A percentile compares a stretch with the other conserved stretches of the same genome.
These are phyloP conservation scores for Gouania willdenowi DNA, from an alignment of 2,797 vertebrate genomes.

Conservation along the genomic window DNA sequence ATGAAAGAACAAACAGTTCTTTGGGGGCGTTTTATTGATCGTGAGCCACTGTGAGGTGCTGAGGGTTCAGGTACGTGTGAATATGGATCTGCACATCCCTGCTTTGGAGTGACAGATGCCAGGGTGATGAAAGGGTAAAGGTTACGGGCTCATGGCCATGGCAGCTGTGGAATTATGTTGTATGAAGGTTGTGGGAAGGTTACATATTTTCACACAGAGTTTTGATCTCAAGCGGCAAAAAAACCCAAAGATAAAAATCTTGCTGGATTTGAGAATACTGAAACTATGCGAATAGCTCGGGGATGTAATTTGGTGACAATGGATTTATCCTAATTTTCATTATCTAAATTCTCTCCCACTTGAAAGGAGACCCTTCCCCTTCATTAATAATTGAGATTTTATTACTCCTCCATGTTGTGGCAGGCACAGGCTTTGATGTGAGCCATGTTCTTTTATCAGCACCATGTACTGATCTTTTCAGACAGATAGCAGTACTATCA, in stretches of 20 bases:
- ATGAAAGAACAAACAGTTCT: conserved; percentile 52
- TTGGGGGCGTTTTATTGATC: conserved; percentile 48
- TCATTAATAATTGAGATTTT: conserved; percentile 74
- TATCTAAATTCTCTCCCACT: conserved; percentile 63
- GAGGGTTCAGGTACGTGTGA: conserved; percentile 44
- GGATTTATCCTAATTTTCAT: conserved; percentile 68
- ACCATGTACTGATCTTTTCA: conserved; percentile 65
- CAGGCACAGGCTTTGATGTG: conserved; percentile 67
- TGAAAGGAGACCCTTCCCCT: conserved; percentile 72
- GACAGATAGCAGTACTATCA: conserved; percentile 70
- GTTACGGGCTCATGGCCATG: conserved; percentile 38
- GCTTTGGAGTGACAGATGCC: conserved; percentile 48
- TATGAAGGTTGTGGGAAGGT: conserved; percentile 24
- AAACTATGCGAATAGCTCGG: conserved; percentile 35
- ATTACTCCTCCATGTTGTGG: conserved; percentile 52
- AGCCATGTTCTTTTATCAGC: conserved; percentile 64
- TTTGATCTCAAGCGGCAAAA: neutral
- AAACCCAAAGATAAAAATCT: too few relatives aligned
- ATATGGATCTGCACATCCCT: conserved; percentile 25
- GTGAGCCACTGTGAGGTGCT: conserved; percentile 39
- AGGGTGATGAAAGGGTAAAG: conserved; percentile 56
- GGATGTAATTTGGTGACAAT: conserved; percentile 44
- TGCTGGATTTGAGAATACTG: too few relatives aligned
- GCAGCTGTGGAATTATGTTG: conserved; percentile 30
- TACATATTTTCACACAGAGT: conserved; percentile 7